Evolutionary conservation across 1,140 invertebrate species (phyloP).

Genomic region (Megalonaias nervosa): DNA sequence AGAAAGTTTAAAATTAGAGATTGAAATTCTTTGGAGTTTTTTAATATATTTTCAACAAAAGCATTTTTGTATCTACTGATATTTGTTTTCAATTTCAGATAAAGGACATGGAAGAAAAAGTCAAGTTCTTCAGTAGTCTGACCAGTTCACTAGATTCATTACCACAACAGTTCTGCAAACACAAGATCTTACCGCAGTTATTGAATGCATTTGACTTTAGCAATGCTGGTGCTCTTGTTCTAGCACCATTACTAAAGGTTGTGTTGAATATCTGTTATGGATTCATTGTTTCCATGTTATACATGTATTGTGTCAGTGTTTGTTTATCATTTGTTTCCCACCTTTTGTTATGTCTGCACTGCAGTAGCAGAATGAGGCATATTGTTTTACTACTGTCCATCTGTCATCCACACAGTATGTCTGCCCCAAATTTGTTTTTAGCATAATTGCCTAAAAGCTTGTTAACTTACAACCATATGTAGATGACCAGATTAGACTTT

Average conservation of each 20-base stretch:
- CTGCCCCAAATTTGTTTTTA: too few species aligned
- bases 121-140: slow-evolving; percentile 89
- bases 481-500: too few species aligned
- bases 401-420: too few species aligned
- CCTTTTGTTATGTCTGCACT: too few species aligned
- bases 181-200: slow-evolving; percentile 96
- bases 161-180: slow-evolving; percentile 90
- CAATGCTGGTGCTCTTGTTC: slow-evolving; percentile 78
- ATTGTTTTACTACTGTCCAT: too few species aligned
- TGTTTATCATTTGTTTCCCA: neutral
- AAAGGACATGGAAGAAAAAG: slow-evolving; percentile 72
- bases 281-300: neutral
- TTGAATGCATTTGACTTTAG: slow-evolving; percentile 96
- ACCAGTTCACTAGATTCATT: slow-evolving; percentile 91
- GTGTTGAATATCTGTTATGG: slow-evolving; percentile 11
- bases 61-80: too few species aligned
- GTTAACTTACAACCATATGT: too few species aligned
- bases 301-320: slow-evolving; percentile 8
- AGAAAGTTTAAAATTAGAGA: too few species aligned
- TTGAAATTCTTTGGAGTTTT: too few species aligned
- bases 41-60: too few species aligned
- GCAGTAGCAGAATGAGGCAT: too few species aligned
- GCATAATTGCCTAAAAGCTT: too few species aligned
- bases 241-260: slow-evolving; percentile 74
- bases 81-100: slow-evolving; percentile 65